phyloP scores from a whole-genome alignment of 2,888 invertebrate genomes.

The Muschampia plurimacula region DNA sequence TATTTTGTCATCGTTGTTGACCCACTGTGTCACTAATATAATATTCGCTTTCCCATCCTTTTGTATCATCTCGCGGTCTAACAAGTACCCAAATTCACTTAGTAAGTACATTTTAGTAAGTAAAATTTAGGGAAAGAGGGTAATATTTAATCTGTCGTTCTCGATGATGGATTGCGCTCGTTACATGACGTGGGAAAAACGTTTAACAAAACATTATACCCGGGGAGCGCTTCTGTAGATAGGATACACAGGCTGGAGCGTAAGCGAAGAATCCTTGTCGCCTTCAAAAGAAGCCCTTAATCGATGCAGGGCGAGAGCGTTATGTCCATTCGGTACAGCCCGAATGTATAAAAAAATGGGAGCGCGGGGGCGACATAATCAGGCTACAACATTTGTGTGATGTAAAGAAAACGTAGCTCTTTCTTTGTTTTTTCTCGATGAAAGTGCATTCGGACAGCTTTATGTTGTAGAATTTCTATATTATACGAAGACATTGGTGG shows the following conservation, averaged over 20 bases:
- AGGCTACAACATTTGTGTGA: neutral
- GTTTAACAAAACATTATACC: slow-evolving; percentile 47
- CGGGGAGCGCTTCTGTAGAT: neutral
- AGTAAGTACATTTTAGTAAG: slow-evolving; percentile 43
- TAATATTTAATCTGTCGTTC: slow-evolving; percentile 59
- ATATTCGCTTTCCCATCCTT: too few relatives aligned
- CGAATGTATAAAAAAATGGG: too few relatives aligned
- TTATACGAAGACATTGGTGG: too few relatives aligned
- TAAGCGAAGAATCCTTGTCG: neutral
- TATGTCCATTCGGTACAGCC: too few relatives aligned
- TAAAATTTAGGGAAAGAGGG: slow-evolving; percentile 47
- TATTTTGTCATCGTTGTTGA: too few relatives aligned
- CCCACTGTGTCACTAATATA: too few relatives aligned
- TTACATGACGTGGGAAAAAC: slow-evolving; percentile 47
- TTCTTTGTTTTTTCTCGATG: too few relatives aligned
- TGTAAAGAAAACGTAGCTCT: too few relatives aligned
- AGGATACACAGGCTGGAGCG: neutral
- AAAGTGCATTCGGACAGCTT: too few relatives aligned
- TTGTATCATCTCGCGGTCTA: neutral
- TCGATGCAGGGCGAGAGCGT: neutral
- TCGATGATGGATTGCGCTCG: slow-evolving; percentile 55
- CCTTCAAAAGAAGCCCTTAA: neutral
- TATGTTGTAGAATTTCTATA: too few relatives aligned
- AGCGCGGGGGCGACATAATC: neutral
- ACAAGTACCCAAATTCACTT: slow-evolving; percentile 47